phyloP scores from a whole-genome alignment of 2,888 invertebrate genomes.

The Tenthredo mesomela region DNA sequence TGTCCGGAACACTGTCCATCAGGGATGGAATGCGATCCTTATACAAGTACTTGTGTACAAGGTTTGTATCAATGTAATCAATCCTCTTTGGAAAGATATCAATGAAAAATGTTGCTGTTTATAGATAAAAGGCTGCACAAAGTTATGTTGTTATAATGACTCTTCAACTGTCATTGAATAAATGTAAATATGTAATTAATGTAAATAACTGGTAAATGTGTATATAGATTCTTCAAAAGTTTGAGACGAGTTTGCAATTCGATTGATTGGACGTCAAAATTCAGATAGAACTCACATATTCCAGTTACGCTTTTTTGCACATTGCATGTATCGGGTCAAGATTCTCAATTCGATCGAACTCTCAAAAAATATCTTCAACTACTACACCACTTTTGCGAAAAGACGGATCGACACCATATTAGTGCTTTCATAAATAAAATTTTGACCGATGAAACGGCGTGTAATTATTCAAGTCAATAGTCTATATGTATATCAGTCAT shows the following conservation, averaged over 20 bases:
- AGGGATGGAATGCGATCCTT: constrained; percentile 88
- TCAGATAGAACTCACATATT: constrained; percentile 19
- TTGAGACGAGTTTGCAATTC: constrained; percentile 49
- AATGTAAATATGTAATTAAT: constrained; percentile 73
- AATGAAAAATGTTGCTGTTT: constrained; percentile 56
- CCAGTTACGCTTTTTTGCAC: constrained; percentile 48
- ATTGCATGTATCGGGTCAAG: constrained; percentile 22
- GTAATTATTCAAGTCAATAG: constrained; percentile 12
- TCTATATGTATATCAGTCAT: not conserved
- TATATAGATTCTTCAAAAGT: constrained; percentile 48
- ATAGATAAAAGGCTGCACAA: constrained; percentile 14
- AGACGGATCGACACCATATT: constrained; percentile 1
- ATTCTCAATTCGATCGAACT: not conserved
- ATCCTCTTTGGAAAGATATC: constrained; percentile 31
- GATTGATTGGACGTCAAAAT: constrained; percentile 49
- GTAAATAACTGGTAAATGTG: constrained; percentile 67
- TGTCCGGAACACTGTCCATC: constrained; percentile 86
- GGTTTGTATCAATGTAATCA: constrained; percentile 80
- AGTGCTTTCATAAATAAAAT: constrained; percentile 8
- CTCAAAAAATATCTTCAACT: constrained; percentile 35
- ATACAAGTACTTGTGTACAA: constrained; percentile 90
- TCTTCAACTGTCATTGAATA: constrained; percentile 12
- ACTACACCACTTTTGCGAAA: constrained; percentile 10
- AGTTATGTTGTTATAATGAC: constrained; percentile 62
- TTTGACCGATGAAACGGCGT: not conserved